Base-by-base conservation (phyloP, 2,797 vertebrate genomes). In the Microtus obscurus region DNA sequence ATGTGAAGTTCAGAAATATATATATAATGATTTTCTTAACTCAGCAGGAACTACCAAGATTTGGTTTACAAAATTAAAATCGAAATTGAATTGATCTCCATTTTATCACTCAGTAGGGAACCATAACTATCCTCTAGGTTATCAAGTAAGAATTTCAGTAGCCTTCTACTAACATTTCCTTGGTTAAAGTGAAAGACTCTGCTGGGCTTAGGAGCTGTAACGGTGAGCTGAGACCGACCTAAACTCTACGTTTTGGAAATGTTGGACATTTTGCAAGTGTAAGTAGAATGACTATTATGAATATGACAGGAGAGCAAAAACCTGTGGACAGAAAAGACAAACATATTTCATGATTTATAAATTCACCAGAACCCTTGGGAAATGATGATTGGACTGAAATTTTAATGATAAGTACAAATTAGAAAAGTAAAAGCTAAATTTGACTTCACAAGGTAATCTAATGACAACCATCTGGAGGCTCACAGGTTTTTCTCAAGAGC, bases 321-420 rank as follows among this genome's bases (percentile, higher is more conserved):
- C 3, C 4, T 65, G 3, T 89, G 67, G 76, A 40, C 67, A 31
- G 80, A 76, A 61, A 97, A 86, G 67, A 29, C 25, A 91, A 89
- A 65, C 23, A 23, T 4, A 80, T 40, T 71, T 88, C 88, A 78
- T 51, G 17, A 48, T 45, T 43, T 74, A 83, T 51, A 79, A 79
- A 74, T 63, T 48, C 37, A 88, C 17, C 61, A 73, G 80, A 78
- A 43, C 53, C 48, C 56, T 74, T 45, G 77, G 61, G 76, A 95
- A 82, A 94, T 59, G 23, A 92, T 83, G 19, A 31, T 27, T 82
- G 37, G 81, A 31, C 34, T 92, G 71, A 95, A 78, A 78, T 67
- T 43, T 82, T 90, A 90, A 67, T 67, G 45, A n/a, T 78, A 95
- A 34, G 25, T 82, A 65, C 63, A 71, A 65, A 2, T 78, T 94